phyloP scores from a whole-genome alignment of 2,797 vertebrate species.

The Carduelis carduelis region DNA sequence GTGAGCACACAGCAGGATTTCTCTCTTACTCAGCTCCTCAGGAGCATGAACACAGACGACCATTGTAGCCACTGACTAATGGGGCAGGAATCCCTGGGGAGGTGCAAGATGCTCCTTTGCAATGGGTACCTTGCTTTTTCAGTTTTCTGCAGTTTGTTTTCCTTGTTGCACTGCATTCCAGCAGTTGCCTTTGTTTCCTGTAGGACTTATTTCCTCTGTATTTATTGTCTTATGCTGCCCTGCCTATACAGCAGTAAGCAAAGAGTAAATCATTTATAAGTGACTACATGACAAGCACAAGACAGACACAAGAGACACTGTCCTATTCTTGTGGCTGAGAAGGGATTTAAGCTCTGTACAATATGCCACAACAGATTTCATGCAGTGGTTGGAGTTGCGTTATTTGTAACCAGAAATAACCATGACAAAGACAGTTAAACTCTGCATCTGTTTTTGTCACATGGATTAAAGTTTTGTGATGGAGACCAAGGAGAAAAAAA shows the following conservation, averaged over 20 bases:
- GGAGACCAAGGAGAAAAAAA: neutral
- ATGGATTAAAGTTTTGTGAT: neutral
- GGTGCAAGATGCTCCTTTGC: neutral
- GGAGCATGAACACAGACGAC: rapidly evolving
- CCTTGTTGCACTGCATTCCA: neutral
- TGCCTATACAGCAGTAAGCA: neutral
- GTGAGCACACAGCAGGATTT: neutral
- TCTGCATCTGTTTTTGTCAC: neutral
- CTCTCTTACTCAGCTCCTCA: rapidly evolving
- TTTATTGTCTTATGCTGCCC: neutral
- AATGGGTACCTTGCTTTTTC: neutral
- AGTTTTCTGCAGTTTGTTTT: neutral
- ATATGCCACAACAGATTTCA: neutral
- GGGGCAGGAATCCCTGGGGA: neutral
- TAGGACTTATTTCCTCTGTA: neutral
- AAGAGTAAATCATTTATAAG: neutral
- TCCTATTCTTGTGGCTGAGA: neutral
- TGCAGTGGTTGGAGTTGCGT: neutral
- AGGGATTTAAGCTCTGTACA: neutral
- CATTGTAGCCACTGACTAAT: neutral
- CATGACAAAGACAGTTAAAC: neutral
- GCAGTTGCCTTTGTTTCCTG: neutral
- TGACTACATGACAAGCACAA: neutral
- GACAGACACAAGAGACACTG: neutral
- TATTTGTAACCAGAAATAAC: neutral